Percentiles rank a stretch among this genome's conserved stretches.
Evolutionary conservation across 2,797 vertebrate species (phyloP).

Genomic region (Meriones psammophilus): DNA sequence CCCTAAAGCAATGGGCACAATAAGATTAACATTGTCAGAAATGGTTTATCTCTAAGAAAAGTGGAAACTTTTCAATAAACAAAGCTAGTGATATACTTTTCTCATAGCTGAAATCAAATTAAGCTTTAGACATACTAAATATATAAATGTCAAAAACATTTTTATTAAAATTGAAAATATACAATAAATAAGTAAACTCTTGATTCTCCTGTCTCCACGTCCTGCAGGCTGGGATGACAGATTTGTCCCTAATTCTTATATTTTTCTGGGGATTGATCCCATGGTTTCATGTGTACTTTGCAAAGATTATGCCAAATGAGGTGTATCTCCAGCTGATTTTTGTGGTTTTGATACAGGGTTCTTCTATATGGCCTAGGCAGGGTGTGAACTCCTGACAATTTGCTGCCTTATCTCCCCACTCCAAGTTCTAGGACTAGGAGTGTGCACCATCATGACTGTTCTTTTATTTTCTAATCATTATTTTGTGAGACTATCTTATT

Average conservation of each 20-base stretch:
- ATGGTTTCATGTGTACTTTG: neutral
- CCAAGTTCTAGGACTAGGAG: neutral
- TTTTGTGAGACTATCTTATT: neutral
- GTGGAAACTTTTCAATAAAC: neutral
- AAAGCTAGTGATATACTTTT: neutral
- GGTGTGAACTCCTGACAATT: neutral
- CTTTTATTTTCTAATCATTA: neutral
- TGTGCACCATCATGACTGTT: too few species aligned
- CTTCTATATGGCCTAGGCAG: neutral
- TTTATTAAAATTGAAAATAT: too few species aligned
- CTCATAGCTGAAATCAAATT: neutral
- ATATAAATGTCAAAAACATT: constrained; percentile 31
- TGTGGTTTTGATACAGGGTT: neutral
- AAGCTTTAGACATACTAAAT: neutral
- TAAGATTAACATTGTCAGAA: neutral
- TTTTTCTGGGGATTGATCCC: neutral
- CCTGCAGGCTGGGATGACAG: neutral
- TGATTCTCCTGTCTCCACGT: neutral
- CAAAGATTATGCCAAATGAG: neutral
- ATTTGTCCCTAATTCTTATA: neutral
- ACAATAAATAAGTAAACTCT: neutral
- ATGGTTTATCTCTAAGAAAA: neutral
- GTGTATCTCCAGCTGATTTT: neutral
- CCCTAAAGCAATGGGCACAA: neutral
- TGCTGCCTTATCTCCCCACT: rapidly evolving